Base-by-base conservation (phyloP, 2,113 vertebrate genomes). In the Ciconia boyciana region DNA sequence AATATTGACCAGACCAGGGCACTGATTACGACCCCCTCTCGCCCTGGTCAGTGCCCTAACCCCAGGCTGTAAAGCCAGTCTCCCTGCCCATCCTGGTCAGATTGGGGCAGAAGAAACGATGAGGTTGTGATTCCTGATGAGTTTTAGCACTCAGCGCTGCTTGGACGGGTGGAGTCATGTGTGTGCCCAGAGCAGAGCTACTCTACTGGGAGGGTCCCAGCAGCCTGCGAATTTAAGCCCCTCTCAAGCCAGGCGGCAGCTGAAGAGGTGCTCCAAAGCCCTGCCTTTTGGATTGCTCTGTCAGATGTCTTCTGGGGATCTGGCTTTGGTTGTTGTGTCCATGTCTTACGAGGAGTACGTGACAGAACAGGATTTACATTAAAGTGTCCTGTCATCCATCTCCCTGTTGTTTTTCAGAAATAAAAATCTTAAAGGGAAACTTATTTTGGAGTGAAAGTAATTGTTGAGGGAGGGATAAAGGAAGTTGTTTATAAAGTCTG, bases 1-100 rank as follows among this genome's bases (percentile, higher is more conserved):
- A 60, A 10, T 43, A 39, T 13, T 66, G 65, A 11, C 39, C 0
- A 1, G 34, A 26, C 2, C 31, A 29, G n/a, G 49, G 21, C 49
- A 29, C 18, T 36, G 51, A n/a, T 21, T 61, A 32, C 1, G 2
- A 28, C 7, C 6, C 13, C 11, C 44, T 75, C 25, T 48, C 2
- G 1, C 51, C 41, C 71, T 41, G 20, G 13, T 39, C 51, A 21
- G 10, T 65, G 57, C 57, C 16, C 32, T 39, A 36, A n/a, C 8
- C 24, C n/a, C 36, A 49, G 82, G 19, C 66, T 64, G 22, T n/a
- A 43, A 69, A 54, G 29, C 31, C 19, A 39, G 39, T 39, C 5
- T 62, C 51, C 31, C n/a, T 54, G 49, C 2, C 3, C 24, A 11
- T 31, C 29, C 54, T 0, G 0, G 13, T 20, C 5, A 5, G 44